Percentiles rank a stretch among this genome's conserved stretches.
Conservation (phyloP, 1,140 invertebrate species). For the Nephila pilipes region DNA sequence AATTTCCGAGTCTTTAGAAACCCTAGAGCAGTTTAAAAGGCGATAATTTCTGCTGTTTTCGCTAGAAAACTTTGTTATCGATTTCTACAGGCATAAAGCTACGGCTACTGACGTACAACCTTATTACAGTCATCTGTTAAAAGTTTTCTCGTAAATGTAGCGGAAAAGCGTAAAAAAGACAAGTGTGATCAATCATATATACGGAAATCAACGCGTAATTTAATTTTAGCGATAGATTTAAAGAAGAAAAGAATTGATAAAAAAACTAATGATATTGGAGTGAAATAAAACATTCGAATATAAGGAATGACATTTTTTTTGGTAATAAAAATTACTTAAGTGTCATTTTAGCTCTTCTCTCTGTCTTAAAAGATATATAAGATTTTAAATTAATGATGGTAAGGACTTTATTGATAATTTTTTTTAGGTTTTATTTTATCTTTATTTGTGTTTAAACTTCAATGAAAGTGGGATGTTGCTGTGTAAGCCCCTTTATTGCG, state of each 20-base stretch:
- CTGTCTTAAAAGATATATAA: background rate
- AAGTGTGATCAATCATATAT: background rate
- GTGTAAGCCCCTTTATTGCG: too few species aligned
- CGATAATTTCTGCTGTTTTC: background rate
- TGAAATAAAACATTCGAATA: background rate
- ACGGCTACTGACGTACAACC: background rate
- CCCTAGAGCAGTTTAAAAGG: background rate
- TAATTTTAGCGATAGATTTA: background rate
- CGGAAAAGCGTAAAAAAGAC: slow-evolving; percentile 12
- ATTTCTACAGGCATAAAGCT: background rate
- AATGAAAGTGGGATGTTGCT: too few species aligned
- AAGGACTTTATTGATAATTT: background rate
- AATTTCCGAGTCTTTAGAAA: background rate
- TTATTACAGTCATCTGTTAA: slow-evolving; percentile 24
- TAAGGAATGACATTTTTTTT: background rate
- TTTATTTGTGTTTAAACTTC: too few species aligned
- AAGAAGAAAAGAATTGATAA: background rate
- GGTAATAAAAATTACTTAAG: background rate
- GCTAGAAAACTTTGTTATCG: background rate
- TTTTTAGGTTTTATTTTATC: too few species aligned
- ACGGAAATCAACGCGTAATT: background rate
- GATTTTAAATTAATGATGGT: background rate
- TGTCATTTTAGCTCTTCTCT: background rate
- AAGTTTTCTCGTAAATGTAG: background rate
- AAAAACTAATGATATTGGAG: background rate